Evolutionary conservation across 2,888 invertebrate genomes (phyloP).

Genomic region (Scaptomyza caliginosa): DNA sequence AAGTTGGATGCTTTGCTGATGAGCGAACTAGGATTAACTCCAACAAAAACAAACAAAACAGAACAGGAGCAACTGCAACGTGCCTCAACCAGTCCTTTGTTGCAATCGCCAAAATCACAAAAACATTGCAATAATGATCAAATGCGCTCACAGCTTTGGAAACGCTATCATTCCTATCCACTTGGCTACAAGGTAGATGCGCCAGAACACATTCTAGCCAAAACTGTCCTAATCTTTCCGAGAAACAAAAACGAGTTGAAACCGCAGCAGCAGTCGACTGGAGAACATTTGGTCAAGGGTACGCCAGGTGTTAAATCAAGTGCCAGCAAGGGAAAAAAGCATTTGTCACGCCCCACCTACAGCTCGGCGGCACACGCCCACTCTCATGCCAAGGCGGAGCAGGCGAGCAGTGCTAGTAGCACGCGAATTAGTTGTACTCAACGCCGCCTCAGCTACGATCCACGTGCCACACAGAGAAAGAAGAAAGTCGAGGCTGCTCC

Average conservation of each 20-base stretch:
- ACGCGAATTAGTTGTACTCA: constrained; percentile 37
- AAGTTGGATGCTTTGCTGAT: neutral
- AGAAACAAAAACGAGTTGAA: constrained; percentile 19
- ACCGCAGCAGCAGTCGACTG: constrained; percentile 7
- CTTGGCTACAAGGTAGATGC: neutral
- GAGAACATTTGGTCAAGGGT: neutral
- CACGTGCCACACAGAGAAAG: constrained; percentile 32
- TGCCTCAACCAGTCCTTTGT: constrained; percentile 32
- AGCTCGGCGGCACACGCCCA: constrained; percentile 35
- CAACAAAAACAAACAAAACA: neutral
- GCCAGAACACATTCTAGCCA: neutral
- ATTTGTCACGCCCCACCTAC: neutral
- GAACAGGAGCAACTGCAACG: constrained; percentile 26
- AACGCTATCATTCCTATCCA: constrained; percentile 30
- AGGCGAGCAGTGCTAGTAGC: neutral
- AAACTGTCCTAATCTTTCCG: neutral
- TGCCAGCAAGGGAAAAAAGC: neutral
- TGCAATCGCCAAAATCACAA: neutral
- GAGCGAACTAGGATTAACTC: neutral
- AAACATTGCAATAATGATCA: neutral
- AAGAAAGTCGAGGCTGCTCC: neutral
- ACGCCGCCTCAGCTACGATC: constrained; percentile 55
- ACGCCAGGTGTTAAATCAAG: neutral
- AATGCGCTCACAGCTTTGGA: constrained; percentile 28
- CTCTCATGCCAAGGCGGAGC: constrained; percentile 34